Conservation (phyloP, 1,140 invertebrate species). For the Drosophila hydei region DNA sequence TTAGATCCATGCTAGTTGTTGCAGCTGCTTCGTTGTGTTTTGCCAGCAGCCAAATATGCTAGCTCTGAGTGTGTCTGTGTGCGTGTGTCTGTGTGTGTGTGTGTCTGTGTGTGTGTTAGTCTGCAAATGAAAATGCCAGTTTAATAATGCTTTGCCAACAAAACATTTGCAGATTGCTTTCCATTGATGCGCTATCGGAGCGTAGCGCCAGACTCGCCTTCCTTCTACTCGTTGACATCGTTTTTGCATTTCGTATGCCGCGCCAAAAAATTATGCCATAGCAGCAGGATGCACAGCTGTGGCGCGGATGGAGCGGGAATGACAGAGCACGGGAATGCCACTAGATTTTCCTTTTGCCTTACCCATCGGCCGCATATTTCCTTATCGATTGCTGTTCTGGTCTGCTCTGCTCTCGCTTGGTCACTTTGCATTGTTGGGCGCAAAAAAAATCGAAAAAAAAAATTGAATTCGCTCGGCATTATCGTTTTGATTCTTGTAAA, state of each 20-base stretch:
- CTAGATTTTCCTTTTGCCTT: slow-evolving; percentile 6
- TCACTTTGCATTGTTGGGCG: too few relatives aligned
- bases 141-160: slow-evolving; percentile 77
- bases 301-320: background rate
- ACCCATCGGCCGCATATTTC: slow-evolving; percentile 17
- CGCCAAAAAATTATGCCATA: slow-evolving; percentile 64
- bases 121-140: slow-evolving; percentile 77
- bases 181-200: slow-evolving; percentile 51
- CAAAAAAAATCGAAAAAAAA: background rate
- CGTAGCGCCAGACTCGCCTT: slow-evolving; percentile 16
- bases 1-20: slow-evolving; percentile 8
- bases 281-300: slow-evolving; percentile 10
- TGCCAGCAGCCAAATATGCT: slow-evolving; percentile 60
- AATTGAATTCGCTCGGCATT: slow-evolving; percentile 14
- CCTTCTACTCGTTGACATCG: slow-evolving; percentile 26
- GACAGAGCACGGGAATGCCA: background rate
- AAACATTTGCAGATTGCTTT: slow-evolving; percentile 78
- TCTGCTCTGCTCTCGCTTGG: slow-evolving; percentile 29
- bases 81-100: slow-evolving; percentile 6
- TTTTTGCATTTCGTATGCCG: slow-evolving; percentile 66
- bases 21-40: slow-evolving; percentile 28
- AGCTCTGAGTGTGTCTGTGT: slow-evolving; percentile 22
- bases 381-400: slow-evolving; percentile 50
- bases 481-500: slow-evolving; percentile 19
- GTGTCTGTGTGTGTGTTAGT: slow-evolving; percentile 26